Evolutionary conservation across 2,888 invertebrate species (phyloP), one percentile per base, ranked within the genome.

Genomic region (Uloborus plumipes): DNA sequence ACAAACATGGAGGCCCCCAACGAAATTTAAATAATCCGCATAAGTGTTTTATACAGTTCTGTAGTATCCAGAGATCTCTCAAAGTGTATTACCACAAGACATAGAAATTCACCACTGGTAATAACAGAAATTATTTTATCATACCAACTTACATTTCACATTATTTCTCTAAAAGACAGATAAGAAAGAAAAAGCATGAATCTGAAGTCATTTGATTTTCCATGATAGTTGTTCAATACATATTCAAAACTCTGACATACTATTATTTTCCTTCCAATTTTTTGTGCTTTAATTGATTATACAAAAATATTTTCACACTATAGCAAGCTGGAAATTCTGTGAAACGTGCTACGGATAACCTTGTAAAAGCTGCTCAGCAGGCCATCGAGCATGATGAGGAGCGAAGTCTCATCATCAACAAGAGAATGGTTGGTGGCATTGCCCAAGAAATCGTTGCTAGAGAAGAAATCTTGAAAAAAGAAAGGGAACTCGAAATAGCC

Each of bases 301-400:
- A 22, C 20, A 61, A 61, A 26, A 50, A 15, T 50, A 15, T 67
- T 53, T 49, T 64, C 1, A 20, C 71, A 26, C 73, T 86, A 11
- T 94, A 97, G 89, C 92, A 94, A 16, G 98, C 98, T 0, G 98
- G 98, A 16, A 98, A 97, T 86, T 97, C 97, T 4, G 99, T 99
- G 1, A 98, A 99, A 90, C 92, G 96, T 85, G 98, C 99, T 3
- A 99, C 99, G 0, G 99, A 99, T 89, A 97, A 97, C 90, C 91
- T 99, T 87, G 99, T 99, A 22, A 92, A 94, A 39, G 97, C 98
- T 0, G 98, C 99, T 0, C 94, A 98, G 85, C 94, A 95, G 88
- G 96, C 97, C 39, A 94, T 97, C 82, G 94, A 94, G 85, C 93
- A 94, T 69, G 96, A 97, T 87, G 97, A 97, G 88, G 98, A 98